Evolutionary conservation across 2,797 vertebrate genomes (phyloP).

Genomic region (Iguana delicatissima): DNA sequence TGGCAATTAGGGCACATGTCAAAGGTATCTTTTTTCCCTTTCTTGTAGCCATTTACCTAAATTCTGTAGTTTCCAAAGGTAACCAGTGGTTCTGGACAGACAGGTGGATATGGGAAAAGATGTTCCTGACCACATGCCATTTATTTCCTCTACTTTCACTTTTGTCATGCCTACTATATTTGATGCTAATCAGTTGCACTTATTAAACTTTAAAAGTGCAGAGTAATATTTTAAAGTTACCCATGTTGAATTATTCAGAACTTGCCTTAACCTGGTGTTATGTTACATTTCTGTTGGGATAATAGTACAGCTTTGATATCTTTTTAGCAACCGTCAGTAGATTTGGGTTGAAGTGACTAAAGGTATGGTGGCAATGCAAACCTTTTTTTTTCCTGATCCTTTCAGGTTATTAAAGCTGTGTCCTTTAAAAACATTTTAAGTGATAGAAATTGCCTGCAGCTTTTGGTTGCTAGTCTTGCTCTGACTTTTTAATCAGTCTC

Average conservation of each 20-base stretch:
- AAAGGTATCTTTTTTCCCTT: neutral
- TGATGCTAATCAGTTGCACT: neutral
- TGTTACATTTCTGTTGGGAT: neutral
- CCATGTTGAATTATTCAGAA: neutral
- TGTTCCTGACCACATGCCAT: neutral
- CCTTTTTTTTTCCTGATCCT: neutral
- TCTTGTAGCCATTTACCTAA: neutral
- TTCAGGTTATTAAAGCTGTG: neutral
- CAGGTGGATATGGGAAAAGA: neutral
- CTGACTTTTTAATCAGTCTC: neutral
- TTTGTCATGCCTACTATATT: neutral
- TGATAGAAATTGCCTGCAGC: neutral
- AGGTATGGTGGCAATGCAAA: neutral
- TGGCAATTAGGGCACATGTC: neutral
- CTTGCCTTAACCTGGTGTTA: neutral
- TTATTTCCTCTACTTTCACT: neutral
- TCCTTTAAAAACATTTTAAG: neutral
- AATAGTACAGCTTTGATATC: neutral
- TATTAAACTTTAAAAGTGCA: neutral
- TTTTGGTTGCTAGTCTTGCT: neutral
- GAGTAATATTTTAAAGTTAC: neutral
- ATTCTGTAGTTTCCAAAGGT: neutral
- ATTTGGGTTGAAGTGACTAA: neutral
- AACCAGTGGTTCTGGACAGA: neutral
- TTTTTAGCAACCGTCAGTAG: neutral